Evolutionary conservation across 2,113 vertebrate genomes (phyloP), one percentile per base, ranked within the genome.

Genomic region (Eudorcas thomsonii): DNA sequence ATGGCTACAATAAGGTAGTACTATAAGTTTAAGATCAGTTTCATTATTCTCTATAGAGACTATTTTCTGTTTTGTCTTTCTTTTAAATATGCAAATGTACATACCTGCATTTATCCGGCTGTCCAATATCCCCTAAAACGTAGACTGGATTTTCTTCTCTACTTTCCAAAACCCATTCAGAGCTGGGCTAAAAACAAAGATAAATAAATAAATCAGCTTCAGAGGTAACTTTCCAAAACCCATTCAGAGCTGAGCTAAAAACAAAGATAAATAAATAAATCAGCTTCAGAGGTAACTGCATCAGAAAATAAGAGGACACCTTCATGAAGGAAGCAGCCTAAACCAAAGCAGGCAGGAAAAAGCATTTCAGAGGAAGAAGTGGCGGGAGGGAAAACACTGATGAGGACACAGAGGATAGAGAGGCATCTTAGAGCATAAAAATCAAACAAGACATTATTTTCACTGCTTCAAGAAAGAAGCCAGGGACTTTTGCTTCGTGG

Each of bases 41-140:
- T 88, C 45, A 85, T 55, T 81, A 88, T 82, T 88, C 28, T 86
- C 93, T 95, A 93, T 54, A 89, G 89, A 89, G 59, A 43, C 8
- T 62, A 77, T 60, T 86, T 92, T 64, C 25, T 52, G 90, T 88
- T 67, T 78, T 80, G 55, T 48, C 21, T 45, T 59, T 45, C 83
- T 74, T 26, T 57, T 26, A 36, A 54, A 36, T 71, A 96, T 95
- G 36, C 10, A 90, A 85, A 96, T 59, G 25, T 55, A 92, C 98
- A 48, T 89, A 99, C 99, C 99, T 99, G 99, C 99, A 99, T 99
- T 99, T 99, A 99, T 99, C 97, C 98, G 94, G 94, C 96, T 99
- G 97, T 97, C 93, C 96, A 97, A 86, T 93, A 33, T 84, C 94
- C 89, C 96, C 96, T 87, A 57, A 94, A 21, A 93, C 39, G 28